These are phyloP conservation scores for Syrmaticus mikado DNA, from an alignment of 2,113 vertebrate genomes.

Conservation along the genomic window DNA sequence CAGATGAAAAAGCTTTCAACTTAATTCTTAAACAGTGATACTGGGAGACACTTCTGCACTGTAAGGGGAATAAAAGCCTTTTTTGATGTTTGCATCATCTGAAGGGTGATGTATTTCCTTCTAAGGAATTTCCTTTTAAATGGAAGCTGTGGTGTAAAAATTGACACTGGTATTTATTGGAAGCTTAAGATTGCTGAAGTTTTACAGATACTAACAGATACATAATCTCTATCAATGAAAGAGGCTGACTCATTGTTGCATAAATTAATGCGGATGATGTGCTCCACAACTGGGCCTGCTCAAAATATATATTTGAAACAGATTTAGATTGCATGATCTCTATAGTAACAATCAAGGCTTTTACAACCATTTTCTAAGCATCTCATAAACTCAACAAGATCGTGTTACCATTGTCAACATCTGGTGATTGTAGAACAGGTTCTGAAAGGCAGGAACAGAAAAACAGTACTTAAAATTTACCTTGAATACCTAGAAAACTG, in stretches of 20 bases:
- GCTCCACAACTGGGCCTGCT: not conserved
- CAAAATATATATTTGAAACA: constrained; percentile 32
- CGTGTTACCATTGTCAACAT: not conserved
- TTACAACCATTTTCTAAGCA: not conserved
- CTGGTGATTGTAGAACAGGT: not conserved
- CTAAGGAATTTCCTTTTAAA: not conserved
- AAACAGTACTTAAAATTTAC: not conserved
- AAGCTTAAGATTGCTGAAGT: constrained; percentile 26
- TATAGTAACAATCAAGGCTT: not conserved
- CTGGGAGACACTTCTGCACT: not conserved
- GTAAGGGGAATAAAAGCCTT: not conserved
- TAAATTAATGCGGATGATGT: constrained; percentile 13
- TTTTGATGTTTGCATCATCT: not conserved
- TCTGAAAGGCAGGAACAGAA: not conserved
- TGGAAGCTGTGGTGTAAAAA: constrained; percentile 53
- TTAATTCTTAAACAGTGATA: not conserved
- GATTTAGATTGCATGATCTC: not conserved
- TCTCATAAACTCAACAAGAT: not conserved
- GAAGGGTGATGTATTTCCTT: not conserved
- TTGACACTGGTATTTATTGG: constrained; percentile 46
- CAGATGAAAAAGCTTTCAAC: not conserved
- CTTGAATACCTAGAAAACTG: not conserved
- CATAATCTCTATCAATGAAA: not conserved
- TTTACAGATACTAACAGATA: not conserved
- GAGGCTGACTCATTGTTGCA: not conserved